Conservation (phyloP, 2,888 invertebrate genomes). For the Andrena hattorfiana region DNA sequence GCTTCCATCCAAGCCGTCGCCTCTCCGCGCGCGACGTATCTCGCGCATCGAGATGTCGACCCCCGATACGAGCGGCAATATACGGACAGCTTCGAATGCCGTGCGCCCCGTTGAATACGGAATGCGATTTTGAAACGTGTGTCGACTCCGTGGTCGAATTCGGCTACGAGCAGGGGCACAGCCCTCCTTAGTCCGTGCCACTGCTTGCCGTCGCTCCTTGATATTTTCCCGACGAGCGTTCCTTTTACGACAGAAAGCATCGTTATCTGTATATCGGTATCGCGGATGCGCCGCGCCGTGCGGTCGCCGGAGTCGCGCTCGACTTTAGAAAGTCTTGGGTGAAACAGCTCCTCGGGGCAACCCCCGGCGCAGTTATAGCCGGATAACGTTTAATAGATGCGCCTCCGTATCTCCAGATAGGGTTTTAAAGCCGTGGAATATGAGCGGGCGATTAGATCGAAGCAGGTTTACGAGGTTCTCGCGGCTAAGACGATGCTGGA, state of each 20-base stretch:
- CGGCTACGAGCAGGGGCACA: slow-evolving; percentile 50
- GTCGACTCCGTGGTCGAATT: slow-evolving; percentile 69
- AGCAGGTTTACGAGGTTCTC: slow-evolving; percentile 32
- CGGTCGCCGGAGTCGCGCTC: slow-evolving; percentile 11
- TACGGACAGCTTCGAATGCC: slow-evolving; percentile 66
- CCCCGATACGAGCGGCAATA: slow-evolving; percentile 68
- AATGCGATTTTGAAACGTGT: slow-evolving; percentile 75
- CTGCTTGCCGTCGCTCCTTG: background rate
- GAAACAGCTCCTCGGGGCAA: slow-evolving; percentile 41
- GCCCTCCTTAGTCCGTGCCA: background rate
- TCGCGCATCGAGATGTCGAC: slow-evolving; percentile 70
- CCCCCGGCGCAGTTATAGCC: slow-evolving; percentile 38
- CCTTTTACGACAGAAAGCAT: background rate
- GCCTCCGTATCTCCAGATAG: slow-evolving; percentile 28
- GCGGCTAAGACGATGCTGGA: background rate
- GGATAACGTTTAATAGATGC: slow-evolving; percentile 58
- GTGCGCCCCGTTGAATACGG: slow-evolving; percentile 71
- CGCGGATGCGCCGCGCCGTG: background rate
- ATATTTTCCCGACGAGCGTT: background rate
- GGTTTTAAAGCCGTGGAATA: slow-evolving; percentile 31
- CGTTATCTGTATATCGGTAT: slow-evolving; percentile 24
- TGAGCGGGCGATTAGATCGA: slow-evolving; percentile 47
- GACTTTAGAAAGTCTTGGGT: slow-evolving; percentile 27
- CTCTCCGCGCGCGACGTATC: slow-evolving; percentile 21
- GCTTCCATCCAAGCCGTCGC: background rate